Evolutionary conservation across 2,888 invertebrate species (phyloP).

Genomic region (Diarsia rubi): DNA sequence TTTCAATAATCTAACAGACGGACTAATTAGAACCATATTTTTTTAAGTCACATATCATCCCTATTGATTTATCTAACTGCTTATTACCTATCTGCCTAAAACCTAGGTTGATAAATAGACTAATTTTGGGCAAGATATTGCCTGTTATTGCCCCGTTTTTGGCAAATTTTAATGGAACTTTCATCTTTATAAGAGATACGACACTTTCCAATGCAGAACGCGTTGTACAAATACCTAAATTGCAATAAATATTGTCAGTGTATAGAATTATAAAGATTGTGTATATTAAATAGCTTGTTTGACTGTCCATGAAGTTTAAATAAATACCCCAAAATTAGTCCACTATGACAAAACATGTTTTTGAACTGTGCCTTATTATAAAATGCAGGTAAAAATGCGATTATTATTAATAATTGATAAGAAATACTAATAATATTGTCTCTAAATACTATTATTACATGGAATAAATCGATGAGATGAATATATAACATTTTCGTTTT

Average conservation of each 20-base stretch:
- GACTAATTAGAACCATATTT: too few species aligned
- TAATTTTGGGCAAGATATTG: slow-evolving; percentile 8
- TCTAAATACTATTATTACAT: slow-evolving; percentile 53
- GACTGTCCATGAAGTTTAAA: too few species aligned
- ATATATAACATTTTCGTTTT: not conserved
- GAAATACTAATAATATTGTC: slow-evolving; percentile 58
- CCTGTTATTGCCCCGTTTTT: not conserved
- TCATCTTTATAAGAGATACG: not conserved
- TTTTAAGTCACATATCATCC: too few species aligned
- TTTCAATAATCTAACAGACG: too few species aligned
- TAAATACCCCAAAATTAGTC: slow-evolving; percentile 22
- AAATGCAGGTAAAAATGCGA: slow-evolving; percentile 57
- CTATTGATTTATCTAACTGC: not conserved
- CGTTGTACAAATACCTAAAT: too few species aligned
- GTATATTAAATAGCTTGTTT: too few species aligned
- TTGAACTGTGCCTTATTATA: slow-evolving; percentile 33
- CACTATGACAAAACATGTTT: not conserved
- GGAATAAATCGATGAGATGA: slow-evolving; percentile 43
- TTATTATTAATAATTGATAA: slow-evolving; percentile 44
- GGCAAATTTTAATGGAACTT: slow-evolving; percentile 14
- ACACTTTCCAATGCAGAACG: not conserved
- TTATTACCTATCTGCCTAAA: not conserved
- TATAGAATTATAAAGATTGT: too few species aligned
- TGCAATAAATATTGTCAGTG: too few species aligned
- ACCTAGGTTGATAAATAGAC: slow-evolving; percentile 13